These are phyloP conservation scores for Dendrocopos noguchii DNA, from an alignment of 2,113 vertebrate species.

Conservation along the genomic window DNA sequence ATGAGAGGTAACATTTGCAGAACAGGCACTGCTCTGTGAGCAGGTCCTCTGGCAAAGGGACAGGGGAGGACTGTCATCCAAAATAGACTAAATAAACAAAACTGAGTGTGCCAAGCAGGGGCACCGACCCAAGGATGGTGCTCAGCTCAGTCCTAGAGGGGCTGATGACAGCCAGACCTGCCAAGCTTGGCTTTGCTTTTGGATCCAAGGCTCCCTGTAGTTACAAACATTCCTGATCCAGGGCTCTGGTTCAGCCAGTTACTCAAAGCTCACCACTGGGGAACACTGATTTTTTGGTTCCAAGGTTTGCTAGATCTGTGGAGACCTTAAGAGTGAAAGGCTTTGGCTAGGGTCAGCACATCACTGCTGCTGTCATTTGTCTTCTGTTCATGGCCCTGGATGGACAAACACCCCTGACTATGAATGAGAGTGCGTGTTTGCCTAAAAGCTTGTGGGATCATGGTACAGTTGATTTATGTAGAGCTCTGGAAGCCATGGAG, in stretches of 20 bases:
- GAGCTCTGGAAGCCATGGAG: constrained; percentile 60
- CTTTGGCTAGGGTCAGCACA: not conserved
- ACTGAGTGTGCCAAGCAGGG: rapidly evolving
- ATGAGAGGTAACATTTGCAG: rapidly evolving
- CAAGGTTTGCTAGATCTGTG: not conserved
- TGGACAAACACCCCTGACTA: not conserved
- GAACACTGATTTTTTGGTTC: not conserved
- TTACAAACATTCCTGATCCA: rapidly evolving
- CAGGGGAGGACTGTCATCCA: not conserved
- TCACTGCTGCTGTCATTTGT: not conserved
- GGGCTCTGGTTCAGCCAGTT: not conserved
- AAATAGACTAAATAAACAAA: not conserved
- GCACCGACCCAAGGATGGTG: not conserved
- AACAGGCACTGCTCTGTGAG: rapidly evolving
- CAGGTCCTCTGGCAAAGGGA: not conserved
- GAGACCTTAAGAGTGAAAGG: not conserved
- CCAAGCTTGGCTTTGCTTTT: not conserved
- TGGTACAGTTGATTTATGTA: constrained; percentile 64
- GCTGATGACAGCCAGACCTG: not conserved
- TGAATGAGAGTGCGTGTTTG: not conserved
- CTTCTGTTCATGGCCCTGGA: not conserved
- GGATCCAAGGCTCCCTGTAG: not conserved
- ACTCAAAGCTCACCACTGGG: not conserved
- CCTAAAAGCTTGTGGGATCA: constrained; percentile 45
- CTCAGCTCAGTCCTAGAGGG: not conserved